phyloP scores from a whole-genome alignment of 2,888 invertebrate genomes.

The Oxyscelio sp. region DNA sequence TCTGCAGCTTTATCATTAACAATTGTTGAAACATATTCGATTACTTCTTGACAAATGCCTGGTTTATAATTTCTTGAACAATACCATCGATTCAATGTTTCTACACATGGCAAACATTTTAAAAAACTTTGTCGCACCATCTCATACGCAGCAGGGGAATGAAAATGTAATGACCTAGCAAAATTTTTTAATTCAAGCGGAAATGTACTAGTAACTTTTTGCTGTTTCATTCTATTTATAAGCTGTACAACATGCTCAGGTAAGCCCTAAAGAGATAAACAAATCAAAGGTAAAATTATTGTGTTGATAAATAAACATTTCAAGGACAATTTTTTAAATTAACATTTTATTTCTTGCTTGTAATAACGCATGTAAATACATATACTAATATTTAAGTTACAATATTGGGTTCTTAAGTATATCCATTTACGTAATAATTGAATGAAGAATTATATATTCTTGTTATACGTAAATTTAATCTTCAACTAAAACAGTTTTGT shows the following conservation, averaged over 20 bases:
- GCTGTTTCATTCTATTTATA: constrained; percentile 26
- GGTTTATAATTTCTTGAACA: constrained; percentile 55
- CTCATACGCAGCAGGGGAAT: constrained; percentile 57
- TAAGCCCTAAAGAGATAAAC: constrained; percentile 7
- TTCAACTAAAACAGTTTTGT: no score
- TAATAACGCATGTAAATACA: no score
- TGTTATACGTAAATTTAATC: no score
- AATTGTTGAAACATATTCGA: constrained; percentile 36
- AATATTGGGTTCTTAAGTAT: no score
- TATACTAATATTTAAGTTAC: no score
- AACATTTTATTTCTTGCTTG: no score
- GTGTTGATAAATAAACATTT: no score
- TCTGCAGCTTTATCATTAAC: constrained; percentile 12
- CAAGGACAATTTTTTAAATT: no score
- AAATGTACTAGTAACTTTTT: constrained; percentile 36
- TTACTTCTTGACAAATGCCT: constrained; percentile 37
- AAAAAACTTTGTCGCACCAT: constrained; percentile 37
- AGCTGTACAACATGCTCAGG: constrained; percentile 29
- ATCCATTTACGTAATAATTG: no score
- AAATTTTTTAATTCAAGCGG: constrained; percentile 38
- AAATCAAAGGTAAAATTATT: not conserved
- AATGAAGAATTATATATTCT: no score
- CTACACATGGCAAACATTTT: constrained; percentile 51
- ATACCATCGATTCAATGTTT: constrained; percentile 52
- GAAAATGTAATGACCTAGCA: constrained; percentile 44